Evolutionary conservation across 1,140 invertebrate genomes (phyloP).

Genomic region (Adoxophyes honmai): DNA sequence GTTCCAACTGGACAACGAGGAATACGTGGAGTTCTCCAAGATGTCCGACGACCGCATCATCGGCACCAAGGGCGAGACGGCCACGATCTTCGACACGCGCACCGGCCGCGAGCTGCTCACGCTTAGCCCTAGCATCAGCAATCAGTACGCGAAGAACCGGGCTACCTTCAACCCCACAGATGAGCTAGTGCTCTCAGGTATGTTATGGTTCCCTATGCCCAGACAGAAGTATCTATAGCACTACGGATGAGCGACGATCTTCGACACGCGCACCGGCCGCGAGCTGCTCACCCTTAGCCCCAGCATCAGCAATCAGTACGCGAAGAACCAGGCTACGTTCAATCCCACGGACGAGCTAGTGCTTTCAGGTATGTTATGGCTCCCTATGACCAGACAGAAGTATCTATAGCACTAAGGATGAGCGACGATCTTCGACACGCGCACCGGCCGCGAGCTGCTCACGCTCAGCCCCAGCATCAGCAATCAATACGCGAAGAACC

Average conservation of each 20-base stretch:
- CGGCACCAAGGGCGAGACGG: constrained; percentile 86
- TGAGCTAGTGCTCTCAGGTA: constrained; percentile 91
- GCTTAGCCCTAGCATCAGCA: constrained; percentile 88
- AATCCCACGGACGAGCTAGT: constrained; percentile 95
- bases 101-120: constrained; percentile 87
- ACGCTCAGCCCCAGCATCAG: constrained; percentile 88
- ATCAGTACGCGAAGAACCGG: constrained; percentile 95
- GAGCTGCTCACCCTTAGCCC: constrained; percentile 86
- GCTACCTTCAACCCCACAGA: constrained; percentile 97
- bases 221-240: constrained; percentile 90
- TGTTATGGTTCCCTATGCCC: constrained; percentile 16
- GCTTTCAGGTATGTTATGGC: constrained; percentile 81
- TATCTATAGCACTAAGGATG: constrained; percentile 88
- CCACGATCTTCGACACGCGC: constrained; percentile 90
- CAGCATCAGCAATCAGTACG: constrained; percentile 93
- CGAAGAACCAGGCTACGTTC: constrained; percentile 95
- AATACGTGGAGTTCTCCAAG: constrained; percentile 96
- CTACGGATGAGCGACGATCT: constrained; percentile 88
- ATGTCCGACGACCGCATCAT: constrained; percentile 90
- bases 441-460: constrained; percentile 85
- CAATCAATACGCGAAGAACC: constrained; percentile 96
- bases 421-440: constrained; percentile 91
- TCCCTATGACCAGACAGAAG: constrained; percentile 83
- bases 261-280: constrained; percentile 91
- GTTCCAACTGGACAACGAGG: constrained; percentile 87